phyloP scores from a whole-genome alignment of 64 coral and sea anemone species.

The Actinia equina region DNA sequence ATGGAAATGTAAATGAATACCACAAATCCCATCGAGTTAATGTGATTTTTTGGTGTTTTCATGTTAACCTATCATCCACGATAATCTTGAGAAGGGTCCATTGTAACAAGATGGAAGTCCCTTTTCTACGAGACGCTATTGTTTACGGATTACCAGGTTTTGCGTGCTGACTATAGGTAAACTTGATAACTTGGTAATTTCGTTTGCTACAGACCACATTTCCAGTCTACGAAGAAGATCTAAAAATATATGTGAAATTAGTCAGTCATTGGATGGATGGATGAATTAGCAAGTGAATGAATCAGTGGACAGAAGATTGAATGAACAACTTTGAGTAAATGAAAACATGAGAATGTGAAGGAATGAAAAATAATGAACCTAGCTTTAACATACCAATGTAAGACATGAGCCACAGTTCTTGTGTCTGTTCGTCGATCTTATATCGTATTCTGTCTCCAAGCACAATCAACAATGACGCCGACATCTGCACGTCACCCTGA shows the following conservation, averaged over 20 bases:
- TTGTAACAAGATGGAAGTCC: too few relatives aligned
- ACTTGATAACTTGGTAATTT: constrained; percentile 85
- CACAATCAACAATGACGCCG: constrained; percentile 79
- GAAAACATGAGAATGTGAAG: too few relatives aligned
- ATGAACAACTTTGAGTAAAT: too few relatives aligned
- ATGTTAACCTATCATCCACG: too few relatives aligned
- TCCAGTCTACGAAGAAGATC: constrained; percentile 85
- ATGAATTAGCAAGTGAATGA: neutral
- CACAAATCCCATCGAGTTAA: too few relatives aligned
- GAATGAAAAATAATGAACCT: neutral
- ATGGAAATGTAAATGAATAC: too few relatives aligned
- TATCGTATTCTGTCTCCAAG: constrained; percentile 93
- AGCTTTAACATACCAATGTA: too few relatives aligned
- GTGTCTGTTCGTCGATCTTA: constrained; percentile 80
- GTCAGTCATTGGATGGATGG: too few relatives aligned
- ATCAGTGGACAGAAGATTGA: neutral
- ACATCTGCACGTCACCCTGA: constrained; percentile 97
- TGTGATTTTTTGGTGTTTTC: too few relatives aligned
- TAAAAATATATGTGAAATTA: too few relatives aligned
- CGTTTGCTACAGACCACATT: constrained; percentile 78
- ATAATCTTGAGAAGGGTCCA: too few relatives aligned
- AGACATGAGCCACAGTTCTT: constrained; percentile 88
- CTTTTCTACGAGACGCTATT: too few relatives aligned
- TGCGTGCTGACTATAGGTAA: constrained; percentile 64
- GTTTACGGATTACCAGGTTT: constrained; percentile 57